phyloP scores from a whole-genome alignment of 92 coral and sea anemone species.

The Pocillopora grandis region DNA sequence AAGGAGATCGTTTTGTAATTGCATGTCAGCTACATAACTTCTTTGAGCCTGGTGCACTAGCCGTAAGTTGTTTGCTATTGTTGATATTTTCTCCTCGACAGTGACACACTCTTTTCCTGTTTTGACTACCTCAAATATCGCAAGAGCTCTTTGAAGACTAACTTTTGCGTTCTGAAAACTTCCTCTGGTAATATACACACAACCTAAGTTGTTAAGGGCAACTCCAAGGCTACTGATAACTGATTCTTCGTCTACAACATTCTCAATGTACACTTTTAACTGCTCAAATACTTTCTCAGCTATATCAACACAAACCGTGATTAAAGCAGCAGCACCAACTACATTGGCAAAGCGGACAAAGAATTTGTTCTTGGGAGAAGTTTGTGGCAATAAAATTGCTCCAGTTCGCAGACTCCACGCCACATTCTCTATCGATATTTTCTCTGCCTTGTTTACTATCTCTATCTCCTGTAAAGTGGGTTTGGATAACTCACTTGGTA shows the following conservation, averaged over 20 bases:
- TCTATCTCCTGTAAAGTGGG: neutral
- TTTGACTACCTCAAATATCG: neutral
- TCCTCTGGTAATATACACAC: neutral
- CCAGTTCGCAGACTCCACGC: neutral
- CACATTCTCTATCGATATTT: neutral
- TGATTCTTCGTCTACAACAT: neutral
- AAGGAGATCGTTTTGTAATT: neutral
- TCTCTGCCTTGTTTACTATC: neutral
- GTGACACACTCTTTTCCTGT: neutral
- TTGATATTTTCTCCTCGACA: neutral
- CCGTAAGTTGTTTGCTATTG: neutral
- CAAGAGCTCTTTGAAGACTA: neutral
- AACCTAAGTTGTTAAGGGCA: neutral
- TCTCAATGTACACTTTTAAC: neutral
- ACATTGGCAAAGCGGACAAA: neutral
- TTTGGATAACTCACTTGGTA: neutral
- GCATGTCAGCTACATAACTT: neutral
- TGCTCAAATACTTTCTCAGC: neutral
- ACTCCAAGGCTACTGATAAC: neutral
- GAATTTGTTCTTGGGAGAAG: neutral
- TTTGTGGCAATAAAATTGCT: neutral
- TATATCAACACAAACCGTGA: neutral
- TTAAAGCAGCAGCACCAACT: neutral
- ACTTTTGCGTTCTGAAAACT: neutral
- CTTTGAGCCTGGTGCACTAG: conserved; percentile 2